Evolutionary conservation across 2,888 invertebrate species (phyloP), one percentile per base, ranked within the genome.

Genomic region (Caradrina kadenii): DNA sequence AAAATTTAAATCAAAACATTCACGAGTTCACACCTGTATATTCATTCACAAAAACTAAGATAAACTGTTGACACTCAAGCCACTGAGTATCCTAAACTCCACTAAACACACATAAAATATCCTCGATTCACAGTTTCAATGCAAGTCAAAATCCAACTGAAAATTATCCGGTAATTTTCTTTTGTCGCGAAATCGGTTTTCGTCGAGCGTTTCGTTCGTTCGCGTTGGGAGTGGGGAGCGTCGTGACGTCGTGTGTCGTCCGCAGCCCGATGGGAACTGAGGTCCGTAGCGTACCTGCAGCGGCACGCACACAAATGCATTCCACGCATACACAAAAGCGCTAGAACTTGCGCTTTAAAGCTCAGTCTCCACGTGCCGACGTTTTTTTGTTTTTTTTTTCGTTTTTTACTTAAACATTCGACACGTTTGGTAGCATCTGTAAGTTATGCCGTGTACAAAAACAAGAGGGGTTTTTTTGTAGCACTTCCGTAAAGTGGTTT

Each of bases 271-370:
- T 91, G 92, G 91, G 90, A 91, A 95, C 95, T 95, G 92, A 87
- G 89, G 86, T 88, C 87, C 84, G 86, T 86, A 84, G 78, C 67
- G 59, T 95, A 95, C 95, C 95, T 95, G 95, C 95, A 95, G 88
- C 91, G 93, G 72, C 90, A 93, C 94, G 89, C 95, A 94, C 94
- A 95, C 94, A 89, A 87, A 85, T 88, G 90, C 90, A 90, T 83
- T 69, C 68, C 90, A 88, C 92, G 89, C 91, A 90, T 89, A 92
- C 91, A 91, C 89, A 88, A 81, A 83, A 85, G 82, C 78, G 66
- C 76, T 80, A 87, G 89, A 89, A 90, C 91, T 93, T 91, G 92
- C 90, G 92, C 93, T 92, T 91, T 92, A 91, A 92, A 93, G 93
- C 92, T 87, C 83, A 82, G 86, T 89, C 87, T 89, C 88, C 92